Evolutionary conservation across 1,140 invertebrate genomes (phyloP).

Genomic region (Conopomorpha cramerella): DNA sequence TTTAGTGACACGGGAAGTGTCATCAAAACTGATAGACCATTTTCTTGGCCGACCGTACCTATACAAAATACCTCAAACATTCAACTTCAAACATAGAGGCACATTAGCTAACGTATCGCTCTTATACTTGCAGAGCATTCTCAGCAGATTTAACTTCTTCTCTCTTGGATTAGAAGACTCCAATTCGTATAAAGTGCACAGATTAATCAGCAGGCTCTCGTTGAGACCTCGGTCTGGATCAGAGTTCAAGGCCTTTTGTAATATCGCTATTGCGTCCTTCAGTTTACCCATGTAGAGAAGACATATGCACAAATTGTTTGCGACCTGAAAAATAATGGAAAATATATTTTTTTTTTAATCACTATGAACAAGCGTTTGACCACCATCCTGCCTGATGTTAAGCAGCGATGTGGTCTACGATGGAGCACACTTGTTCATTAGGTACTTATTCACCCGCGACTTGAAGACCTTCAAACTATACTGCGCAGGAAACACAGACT

Average conservation of each 20-base stretch:
- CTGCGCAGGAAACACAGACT: too few species aligned
- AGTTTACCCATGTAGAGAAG: constrained; percentile 86
- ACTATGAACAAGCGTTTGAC: too few species aligned
- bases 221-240: constrained; percentile 83
- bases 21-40: too few species aligned
- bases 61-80: too few species aligned
- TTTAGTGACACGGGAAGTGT: too few species aligned
- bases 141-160: constrained; percentile 79
- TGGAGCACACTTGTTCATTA: too few species aligned
- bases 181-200: constrained; percentile 91
- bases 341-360: too few species aligned
- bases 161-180: constrained; percentile 86
- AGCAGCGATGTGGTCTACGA: too few species aligned
- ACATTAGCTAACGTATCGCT: constrained; percentile 79
- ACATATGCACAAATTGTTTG: constrained; percentile 93
- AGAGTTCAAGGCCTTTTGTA: constrained; percentile 79
- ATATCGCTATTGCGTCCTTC: constrained; percentile 80
- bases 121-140: constrained; percentile 79
- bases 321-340: constrained; percentile 67
- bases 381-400: too few species aligned
- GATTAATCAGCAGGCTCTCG: constrained; percentile 85
- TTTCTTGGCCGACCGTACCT: too few species aligned
- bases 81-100: constrained; percentile 68
- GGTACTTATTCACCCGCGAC: too few species aligned
- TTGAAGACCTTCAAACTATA: too few species aligned